These are phyloP conservation scores for Phytoseiulus persimilis DNA, from an alignment of 2,888 invertebrate genomes.

Conservation along the genomic window DNA sequence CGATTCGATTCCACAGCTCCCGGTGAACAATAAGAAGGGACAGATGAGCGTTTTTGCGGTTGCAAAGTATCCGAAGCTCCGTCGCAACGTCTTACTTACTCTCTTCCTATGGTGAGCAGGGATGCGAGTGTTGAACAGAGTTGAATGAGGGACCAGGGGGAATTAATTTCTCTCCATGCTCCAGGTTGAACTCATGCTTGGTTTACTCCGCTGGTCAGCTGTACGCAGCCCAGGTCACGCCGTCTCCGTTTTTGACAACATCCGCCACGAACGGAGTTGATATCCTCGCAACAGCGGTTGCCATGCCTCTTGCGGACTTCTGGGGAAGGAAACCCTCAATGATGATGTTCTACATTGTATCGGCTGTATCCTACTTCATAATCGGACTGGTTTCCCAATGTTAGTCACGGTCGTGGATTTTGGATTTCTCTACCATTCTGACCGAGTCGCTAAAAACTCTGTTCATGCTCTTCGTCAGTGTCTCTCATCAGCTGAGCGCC, in stretches of 20 bases:
- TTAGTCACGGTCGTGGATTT: constrained; percentile 6
- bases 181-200: constrained; percentile 39
- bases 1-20: not conserved
- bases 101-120: not conserved
- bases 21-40: not conserved
- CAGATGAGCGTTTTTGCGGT: constrained; percentile 17
- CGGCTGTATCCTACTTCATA: constrained; percentile 39
- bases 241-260: constrained; percentile 41
- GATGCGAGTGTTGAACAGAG: not conserved
- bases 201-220: constrained; percentile 42
- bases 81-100: not conserved
- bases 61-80: constrained; percentile 10
- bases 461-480: too few relatives aligned
- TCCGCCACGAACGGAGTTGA: constrained; percentile 41
- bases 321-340: constrained; percentile 40
- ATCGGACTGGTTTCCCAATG: constrained; percentile 33
- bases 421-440: too few relatives aligned
- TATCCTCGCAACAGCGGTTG: constrained; percentile 41
- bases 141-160: not conserved
- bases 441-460: too few relatives aligned
- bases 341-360: constrained; percentile 38
- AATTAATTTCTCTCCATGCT: not conserved
- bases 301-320: constrained; percentile 40
- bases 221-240: constrained; percentile 41
- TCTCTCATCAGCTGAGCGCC: too few relatives aligned